Percentiles rank a stretch among this genome's conserved stretches.
Evolutionary conservation across 2,888 invertebrate species (phyloP).

Genomic region (Nemoura dubitans): DNA sequence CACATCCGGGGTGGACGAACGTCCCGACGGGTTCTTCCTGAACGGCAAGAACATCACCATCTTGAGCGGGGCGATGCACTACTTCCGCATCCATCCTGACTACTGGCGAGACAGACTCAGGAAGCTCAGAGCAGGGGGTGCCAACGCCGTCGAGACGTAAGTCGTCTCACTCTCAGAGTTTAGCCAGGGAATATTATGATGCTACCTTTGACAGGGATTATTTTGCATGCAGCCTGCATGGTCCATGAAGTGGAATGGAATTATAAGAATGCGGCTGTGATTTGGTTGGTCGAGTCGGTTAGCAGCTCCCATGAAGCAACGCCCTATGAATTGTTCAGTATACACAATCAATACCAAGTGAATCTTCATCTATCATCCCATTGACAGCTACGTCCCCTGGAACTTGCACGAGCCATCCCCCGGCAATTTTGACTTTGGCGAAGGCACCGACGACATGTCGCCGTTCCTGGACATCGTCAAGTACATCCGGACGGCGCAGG

Average conservation of each 20-base stretch:
- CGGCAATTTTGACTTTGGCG: constrained; percentile 58
- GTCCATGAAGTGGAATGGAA: too few relatives aligned
- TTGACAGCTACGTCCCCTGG: constrained; percentile 59
- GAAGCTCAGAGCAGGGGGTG: constrained; percentile 63
- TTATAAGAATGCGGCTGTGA: neutral
- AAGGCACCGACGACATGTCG: constrained; percentile 55
- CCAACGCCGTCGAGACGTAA: constrained; percentile 64
- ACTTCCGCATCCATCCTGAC: constrained; percentile 62
- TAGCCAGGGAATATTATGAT: neutral
- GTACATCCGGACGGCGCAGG: constrained; percentile 61
- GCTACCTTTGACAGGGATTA: neutral
- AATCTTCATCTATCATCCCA: neutral
- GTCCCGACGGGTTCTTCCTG: constrained; percentile 58
- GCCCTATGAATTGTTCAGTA: neutral
- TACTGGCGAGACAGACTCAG: constrained; percentile 64
- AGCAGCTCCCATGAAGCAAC: too few relatives aligned
- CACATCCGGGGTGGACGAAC: constrained; percentile 54
- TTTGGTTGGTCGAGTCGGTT: neutral
- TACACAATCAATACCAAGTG: too few relatives aligned
- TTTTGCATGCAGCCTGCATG: too few relatives aligned
- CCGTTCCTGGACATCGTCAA: constrained; percentile 56
- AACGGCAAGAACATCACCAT: constrained; percentile 61
- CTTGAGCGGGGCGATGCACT: constrained; percentile 66
- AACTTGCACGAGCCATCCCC: constrained; percentile 59
- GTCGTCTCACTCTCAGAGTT: constrained; percentile 49